These are phyloP conservation scores for Nesidiocoris tenuis DNA, from an alignment of 2,888 invertebrate genomes.

Conservation along the genomic window DNA sequence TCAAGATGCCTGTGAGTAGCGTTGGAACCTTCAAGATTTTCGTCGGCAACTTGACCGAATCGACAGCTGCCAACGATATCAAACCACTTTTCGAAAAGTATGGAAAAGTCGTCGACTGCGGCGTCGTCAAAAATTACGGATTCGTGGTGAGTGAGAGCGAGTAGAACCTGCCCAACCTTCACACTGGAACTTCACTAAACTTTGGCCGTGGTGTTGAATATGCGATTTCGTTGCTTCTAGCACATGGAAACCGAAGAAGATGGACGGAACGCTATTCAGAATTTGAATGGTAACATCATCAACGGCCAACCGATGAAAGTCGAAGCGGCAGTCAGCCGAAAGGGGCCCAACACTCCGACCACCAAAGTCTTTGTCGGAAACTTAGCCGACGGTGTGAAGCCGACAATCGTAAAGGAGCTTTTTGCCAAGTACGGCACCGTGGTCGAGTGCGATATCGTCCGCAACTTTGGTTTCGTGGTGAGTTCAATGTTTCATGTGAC, in stretches of 20 bases:
- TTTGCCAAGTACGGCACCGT: constrained; percentile 95
- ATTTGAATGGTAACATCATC: constrained; percentile 82
- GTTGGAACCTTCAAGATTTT: constrained; percentile 95
- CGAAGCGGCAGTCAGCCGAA: constrained; percentile 85
- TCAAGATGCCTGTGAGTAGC: constrained; percentile 73
- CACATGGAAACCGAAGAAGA: constrained; percentile 94
- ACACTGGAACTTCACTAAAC: too few species aligned
- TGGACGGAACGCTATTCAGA: constrained; percentile 87
- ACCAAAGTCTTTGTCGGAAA: constrained; percentile 97
- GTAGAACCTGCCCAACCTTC: too few species aligned
- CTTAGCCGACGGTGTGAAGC: constrained; percentile 87
- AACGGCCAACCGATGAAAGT: constrained; percentile 88
- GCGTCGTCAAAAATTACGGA: constrained; percentile 97
- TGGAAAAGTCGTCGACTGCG: constrained; percentile 97
- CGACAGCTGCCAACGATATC: constrained; percentile 82
- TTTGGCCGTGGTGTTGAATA: too few species aligned
- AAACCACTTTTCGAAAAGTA: constrained; percentile 93
- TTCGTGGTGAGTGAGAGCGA: constrained; percentile 82
- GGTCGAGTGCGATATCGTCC: constrained; percentile 95
- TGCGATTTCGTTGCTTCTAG: constrained; percentile 55
- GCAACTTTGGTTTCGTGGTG: constrained; percentile 67
- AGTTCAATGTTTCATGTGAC: constrained; percentile 5
- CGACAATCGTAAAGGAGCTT: constrained; percentile 85
- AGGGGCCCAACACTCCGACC: constrained; percentile 83
- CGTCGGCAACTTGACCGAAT: constrained; percentile 94